Conservation (phyloP, 2,888 invertebrate species). For the Sarcophaga variegata region DNA sequence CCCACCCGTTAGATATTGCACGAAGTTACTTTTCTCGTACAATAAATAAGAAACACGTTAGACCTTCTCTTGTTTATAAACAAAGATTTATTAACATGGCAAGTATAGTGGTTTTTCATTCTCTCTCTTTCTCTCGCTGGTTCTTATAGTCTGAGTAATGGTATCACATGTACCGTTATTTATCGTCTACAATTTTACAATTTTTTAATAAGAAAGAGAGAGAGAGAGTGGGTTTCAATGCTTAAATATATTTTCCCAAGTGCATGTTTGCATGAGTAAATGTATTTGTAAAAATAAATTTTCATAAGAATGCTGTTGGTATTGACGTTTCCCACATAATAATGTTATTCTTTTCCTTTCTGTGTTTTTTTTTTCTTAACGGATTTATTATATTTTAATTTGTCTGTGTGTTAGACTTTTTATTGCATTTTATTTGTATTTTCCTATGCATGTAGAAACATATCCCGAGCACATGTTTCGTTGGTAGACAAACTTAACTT, state of each 20-base stretch:
- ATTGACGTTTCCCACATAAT: not conserved
- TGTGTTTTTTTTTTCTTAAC: not conserved
- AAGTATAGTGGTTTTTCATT: no score
- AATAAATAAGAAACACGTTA: no score
- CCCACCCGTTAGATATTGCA: no score
- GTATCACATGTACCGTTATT: no score
- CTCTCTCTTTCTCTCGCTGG: no score
- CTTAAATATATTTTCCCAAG: not conserved
- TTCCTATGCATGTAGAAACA: not conserved
- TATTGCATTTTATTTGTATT: not conserved
- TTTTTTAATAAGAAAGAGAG: no score
- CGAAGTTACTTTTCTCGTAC: no score
- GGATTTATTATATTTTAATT: not conserved
- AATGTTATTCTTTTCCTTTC: not conserved
- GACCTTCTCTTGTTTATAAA: no score
- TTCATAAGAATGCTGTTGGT: constrained; percentile 50
- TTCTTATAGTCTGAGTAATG: no score
- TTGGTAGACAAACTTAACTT: not conserved
- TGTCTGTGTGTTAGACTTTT: not conserved
- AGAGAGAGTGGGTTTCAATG: no score
- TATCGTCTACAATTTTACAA: no score
- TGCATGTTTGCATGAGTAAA: not conserved
- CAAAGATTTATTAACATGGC: no score
- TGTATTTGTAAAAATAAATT: constrained; percentile 23
- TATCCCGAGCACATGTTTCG: not conserved